Evolutionary conservation across 2,797 vertebrate species (phyloP), one percentile per base, ranked within the genome.

Genomic region (Clarias laeviceps): DNA sequence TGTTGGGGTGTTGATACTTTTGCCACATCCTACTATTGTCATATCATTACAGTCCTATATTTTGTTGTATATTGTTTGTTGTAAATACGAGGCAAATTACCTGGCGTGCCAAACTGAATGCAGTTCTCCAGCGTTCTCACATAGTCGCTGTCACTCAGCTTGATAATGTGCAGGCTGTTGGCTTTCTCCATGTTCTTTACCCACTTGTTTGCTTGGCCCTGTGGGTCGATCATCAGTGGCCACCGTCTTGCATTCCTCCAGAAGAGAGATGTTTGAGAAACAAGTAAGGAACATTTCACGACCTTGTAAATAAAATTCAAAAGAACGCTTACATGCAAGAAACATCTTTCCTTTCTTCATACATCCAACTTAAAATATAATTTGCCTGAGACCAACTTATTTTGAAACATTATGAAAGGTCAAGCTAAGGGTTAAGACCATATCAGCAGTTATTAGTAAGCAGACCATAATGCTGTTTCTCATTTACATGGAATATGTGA

Each of bases 131-230:
- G 92, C 24, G 95, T 95, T 77, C 96, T 94, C 15, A 96, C 94
- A 89, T 97, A 98, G 87, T 96, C 95, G 12, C 92, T 59, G 72
- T 97, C 96, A 2, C 87, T 96, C 85, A 96, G 92, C 90, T 97
- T 97, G 90, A 97, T 96, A 50, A 96, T 87, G 80, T 96, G 94
- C 87, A 98, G 94, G 85, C 86, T 96, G 57, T 95, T 97, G 87
- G 92, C 45, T 92, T 98, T 97, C 92, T 96, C 97, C 96, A 96
- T 96, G 89, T 97, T 97, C 93, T 97, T 98, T 90, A 97, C 93
- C 96, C 96, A 97, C 90, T 97, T 97, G 90, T 97, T 98, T 87
- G 96, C 96, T 93, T 98, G 97, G 62, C 97, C 96, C 90, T 97
- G 96, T 87, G 97, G 97, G 92, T 97, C 96, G 65, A 96, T 97